Conservation (phyloP, 2,797 vertebrate species). For the Parambassis ranga region DNA sequence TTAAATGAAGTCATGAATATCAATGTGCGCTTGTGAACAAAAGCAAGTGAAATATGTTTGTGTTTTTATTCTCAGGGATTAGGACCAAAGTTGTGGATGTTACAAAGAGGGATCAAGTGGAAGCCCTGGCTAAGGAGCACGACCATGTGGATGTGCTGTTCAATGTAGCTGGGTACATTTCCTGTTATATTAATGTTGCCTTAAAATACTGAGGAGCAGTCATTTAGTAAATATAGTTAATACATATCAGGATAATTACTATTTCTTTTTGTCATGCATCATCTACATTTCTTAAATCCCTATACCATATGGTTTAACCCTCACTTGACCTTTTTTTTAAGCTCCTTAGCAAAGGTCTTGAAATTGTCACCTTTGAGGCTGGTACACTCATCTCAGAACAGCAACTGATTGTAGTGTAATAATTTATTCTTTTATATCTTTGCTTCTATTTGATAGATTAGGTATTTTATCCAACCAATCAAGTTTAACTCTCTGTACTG, state of each 20-base stretch:
- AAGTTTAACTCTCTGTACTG: background rate
- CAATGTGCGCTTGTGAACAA: background rate
- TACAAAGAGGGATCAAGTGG: constrained; percentile 90
- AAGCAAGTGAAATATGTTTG: background rate
- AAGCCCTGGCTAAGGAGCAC: constrained; percentile 86
- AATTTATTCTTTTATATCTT: background rate
- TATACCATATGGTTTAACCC: constrained; percentile 34
- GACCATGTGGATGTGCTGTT: constrained; percentile 90
- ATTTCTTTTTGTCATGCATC: background rate
- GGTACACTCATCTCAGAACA: background rate
- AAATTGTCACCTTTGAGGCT: background rate
- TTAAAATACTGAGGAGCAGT: background rate
- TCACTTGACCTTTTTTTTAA: constrained; percentile 38
- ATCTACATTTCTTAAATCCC: constrained; percentile 42
- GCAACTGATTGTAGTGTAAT: background rate
- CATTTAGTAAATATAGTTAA: background rate
- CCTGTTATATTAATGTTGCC: background rate
- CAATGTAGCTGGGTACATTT: constrained; percentile 89
- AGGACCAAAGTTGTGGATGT: constrained; percentile 88
- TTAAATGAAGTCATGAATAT: background rate
- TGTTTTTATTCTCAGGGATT: constrained; percentile 81
- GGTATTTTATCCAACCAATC: background rate
- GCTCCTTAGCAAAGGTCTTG: constrained; percentile 38
- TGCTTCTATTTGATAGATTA: background rate
- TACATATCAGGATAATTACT: background rate